phyloP scores from a whole-genome alignment of 2,888 invertebrate species.

The Tetranychus piercei region DNA sequence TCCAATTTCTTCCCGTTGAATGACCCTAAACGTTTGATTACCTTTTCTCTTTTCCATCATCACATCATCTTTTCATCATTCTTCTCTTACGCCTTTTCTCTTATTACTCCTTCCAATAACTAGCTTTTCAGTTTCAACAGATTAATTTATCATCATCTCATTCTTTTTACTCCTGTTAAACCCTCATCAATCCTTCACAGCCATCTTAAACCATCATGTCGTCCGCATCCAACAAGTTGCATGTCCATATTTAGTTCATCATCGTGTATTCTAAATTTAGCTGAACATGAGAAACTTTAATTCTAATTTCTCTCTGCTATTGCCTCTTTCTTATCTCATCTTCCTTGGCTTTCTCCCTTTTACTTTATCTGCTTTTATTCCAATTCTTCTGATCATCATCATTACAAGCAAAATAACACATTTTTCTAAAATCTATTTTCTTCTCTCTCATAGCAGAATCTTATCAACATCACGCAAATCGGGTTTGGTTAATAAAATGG shows the following conservation, averaged over 20 bases:
- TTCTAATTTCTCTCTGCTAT: neutral
- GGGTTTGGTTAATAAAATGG: no score
- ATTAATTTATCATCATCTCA: neutral
- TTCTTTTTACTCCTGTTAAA: neutral
- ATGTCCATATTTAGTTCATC: neutral
- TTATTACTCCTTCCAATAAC: neutral
- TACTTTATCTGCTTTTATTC: no score
- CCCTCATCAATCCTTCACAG: neutral
- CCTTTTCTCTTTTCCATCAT: neutral
- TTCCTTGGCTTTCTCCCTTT: neutral
- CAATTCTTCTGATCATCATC: neutral
- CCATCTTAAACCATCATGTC: neutral
- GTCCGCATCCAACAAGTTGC: neutral
- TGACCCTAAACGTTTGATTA: neutral
- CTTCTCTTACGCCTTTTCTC: neutral
- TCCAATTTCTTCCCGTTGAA: neutral
- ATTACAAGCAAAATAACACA: constrained; percentile 29
- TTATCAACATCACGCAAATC: no score
- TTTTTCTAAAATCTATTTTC: no score
- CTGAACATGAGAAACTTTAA: neutral
- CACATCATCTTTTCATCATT: neutral
- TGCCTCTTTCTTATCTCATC: neutral
- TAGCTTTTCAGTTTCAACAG: neutral
- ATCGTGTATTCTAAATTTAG: neutral
- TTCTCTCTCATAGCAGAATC: no score